Evolutionary conservation across 2,888 invertebrate species (phyloP), one percentile per base, ranked within the genome.

Genomic region (Polydrusus pterygomalis): DNA sequence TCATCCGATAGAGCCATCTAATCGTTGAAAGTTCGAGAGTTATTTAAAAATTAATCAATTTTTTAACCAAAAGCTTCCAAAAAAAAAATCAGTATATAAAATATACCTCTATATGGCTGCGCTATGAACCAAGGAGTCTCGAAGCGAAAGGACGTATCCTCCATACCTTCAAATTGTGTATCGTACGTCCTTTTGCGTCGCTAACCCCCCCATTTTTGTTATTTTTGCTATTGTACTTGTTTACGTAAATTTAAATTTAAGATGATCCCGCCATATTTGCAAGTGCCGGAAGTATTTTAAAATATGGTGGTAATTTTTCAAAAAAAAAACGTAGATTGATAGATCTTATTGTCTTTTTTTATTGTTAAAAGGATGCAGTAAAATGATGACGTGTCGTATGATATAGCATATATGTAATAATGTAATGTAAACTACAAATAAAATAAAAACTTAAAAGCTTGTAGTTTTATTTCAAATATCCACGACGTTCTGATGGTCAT

Each of bases 381-480:
- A 83, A 86, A 85, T 85, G 84, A 83, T 82, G 78, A 84, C 82
- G 84, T 86, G 85, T 84, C 86, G 86, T 87, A 86, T 85, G 85
- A 82, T 85, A 86, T 87, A 87, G 85, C 85, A 84, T 87, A 86
- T 87, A 87, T 87, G 87, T 87, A 86, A 87, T 86, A 86, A 85
- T 86, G 86, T 87, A 87, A 86, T 84, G 87, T 87, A 87, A 77
- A 74, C 75, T 75, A 84, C 85, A 85, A 87, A 87, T 85, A 84
- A 86, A 86, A 84, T 82, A 78, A 78, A 80, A 78, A 68, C 54
- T 70, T 70, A 54, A 15, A 34, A 11, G 13, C 45, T 51, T 40
- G 18, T 7, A 0, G 38, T 71, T 64, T 71, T 51, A 63, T 62
- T 70, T 70, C 11, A 13, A n/a, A n/a, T n/a, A n/a, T n/a, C n/a